Percentiles rank a stretch among this genome's conserved stretches.
These are phyloP conservation scores for Athalia circularis DNA, from an alignment of 2,888 invertebrate species.

Conservation along the genomic window DNA sequence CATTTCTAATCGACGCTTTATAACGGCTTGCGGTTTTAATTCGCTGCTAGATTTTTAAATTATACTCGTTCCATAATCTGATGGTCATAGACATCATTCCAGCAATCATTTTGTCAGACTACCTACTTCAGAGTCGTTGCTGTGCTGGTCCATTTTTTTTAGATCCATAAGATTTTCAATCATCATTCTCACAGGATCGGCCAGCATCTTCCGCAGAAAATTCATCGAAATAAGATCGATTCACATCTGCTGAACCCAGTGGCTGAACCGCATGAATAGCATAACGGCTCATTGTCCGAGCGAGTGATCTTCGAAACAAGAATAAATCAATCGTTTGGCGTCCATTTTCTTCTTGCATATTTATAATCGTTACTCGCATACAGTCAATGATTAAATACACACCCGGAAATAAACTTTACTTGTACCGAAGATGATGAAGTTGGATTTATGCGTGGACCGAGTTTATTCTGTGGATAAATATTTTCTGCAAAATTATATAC, in stretches of 20 bases:
- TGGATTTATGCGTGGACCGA: conserved; percentile 23
- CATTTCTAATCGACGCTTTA: neutral
- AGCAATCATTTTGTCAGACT: conserved; percentile 3
- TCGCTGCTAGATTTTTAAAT: neutral
- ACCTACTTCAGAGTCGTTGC: conserved; percentile 2
- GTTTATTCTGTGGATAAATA: neutral
- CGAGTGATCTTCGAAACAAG: no score
- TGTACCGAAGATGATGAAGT: neutral
- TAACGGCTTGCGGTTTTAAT: conserved; percentile 4
- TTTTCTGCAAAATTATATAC: no score
- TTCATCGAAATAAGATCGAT: no score
- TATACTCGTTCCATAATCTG: neutral
- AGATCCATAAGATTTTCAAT: neutral
- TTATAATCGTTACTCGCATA: neutral
- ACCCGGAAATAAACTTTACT: neutral
- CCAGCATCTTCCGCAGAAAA: no score
- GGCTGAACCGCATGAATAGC: no score
- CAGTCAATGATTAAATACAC: neutral
- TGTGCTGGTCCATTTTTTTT: neutral
- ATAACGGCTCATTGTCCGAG: no score
- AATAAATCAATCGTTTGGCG: neutral
- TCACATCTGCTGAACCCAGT: no score
- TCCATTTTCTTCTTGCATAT: neutral
- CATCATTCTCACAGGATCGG: neutral
- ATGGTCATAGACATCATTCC: conserved; percentile 9